A percentile compares a stretch with the other conserved stretches of the same genome.
Conservation (phyloP, 2,888 invertebrate genomes). For the Erannis defoliaria region DNA sequence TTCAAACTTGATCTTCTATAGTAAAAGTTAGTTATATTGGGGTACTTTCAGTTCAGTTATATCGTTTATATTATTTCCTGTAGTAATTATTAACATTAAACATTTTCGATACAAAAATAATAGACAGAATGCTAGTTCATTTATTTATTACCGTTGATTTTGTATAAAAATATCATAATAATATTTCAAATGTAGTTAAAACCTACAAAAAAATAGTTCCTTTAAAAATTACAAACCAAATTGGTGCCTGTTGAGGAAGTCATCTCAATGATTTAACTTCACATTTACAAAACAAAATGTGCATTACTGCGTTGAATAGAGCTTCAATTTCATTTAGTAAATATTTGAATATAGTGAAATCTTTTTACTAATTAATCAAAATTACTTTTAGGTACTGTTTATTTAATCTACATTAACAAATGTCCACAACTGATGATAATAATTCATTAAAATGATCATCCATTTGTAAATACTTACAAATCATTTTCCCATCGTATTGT, state of each 20-base stretch:
- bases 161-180: too few relatives aligned
- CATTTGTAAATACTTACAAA: constrained; percentile 71
- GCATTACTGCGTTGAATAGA: constrained; percentile 69
- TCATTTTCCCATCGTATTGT: constrained; percentile 47
- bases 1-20: too few relatives aligned
- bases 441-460: constrained; percentile 58
- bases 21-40: too few relatives aligned
- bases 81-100: too few relatives aligned
- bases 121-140: too few relatives aligned
- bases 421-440: constrained; percentile 58
- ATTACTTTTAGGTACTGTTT: constrained; percentile 24
- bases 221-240: background rate
- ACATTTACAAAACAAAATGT: constrained; percentile 24
- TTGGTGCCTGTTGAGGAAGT: background rate
- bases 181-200: background rate
- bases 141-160: too few relatives aligned
- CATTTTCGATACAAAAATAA: too few relatives aligned
- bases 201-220: background rate
- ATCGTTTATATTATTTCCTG: too few relatives aligned
- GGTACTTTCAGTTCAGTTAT: too few relatives aligned
- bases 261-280: background rate
- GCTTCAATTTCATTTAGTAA: constrained; percentile 48
- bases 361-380: constrained; percentile 47
- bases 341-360: constrained; percentile 38
- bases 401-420: constrained; percentile 35